Evolutionary conservation across 2,888 invertebrate species (phyloP), one percentile per base, ranked within the genome.

Genomic region (Meliscaeva auricollis): DNA sequence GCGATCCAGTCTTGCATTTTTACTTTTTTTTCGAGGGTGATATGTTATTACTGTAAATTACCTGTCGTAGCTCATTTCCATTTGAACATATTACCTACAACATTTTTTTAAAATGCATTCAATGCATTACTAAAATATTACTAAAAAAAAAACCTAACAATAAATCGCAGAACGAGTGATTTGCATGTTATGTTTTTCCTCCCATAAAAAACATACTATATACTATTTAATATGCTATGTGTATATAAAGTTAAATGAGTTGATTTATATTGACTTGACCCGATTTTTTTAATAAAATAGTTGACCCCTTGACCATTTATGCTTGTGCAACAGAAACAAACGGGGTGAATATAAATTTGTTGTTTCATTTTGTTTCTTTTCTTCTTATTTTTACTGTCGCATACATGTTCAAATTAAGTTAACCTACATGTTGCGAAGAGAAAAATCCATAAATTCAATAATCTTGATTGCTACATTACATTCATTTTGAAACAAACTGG

Each of bases 201-300:
- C 5, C 8, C 13, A 41, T 9, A 41, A 26, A 26, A 26, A 26
- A 26, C 4, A 26, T 26, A 26, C 26, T 26, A 20, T 1, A 52
- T 26, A 11, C 11, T n/a, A n/a, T n/a, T n/a, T n/a, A n/a, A n/a
- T n/a, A n/a, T n/a, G n/a, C n/a, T n/a, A n/a, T n/a, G n/a, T n/a
- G n/a, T n/a, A n/a, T n/a, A n/a, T n/a, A n/a, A 52, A 9, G 15
- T 30, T 20, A 11, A 58, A 35, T 35, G 15, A 17, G 20, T 69
- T 54, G 54, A 30, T 66, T 38, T 72, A 44, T 60, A 44, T 62
- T n/a, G 62, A 77, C 56, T 9, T 73, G 41, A 41, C 46, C 46
- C 26, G 3, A 15, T 11, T 38, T 13, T 3, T 38, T 9, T 9
- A 9, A 3, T 2, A 38, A 38, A 2, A n/a, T n/a, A 13, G 4